Evolutionary conservation across 2,797 vertebrate genomes (phyloP).

Genomic region (Fratercula arctica): DNA sequence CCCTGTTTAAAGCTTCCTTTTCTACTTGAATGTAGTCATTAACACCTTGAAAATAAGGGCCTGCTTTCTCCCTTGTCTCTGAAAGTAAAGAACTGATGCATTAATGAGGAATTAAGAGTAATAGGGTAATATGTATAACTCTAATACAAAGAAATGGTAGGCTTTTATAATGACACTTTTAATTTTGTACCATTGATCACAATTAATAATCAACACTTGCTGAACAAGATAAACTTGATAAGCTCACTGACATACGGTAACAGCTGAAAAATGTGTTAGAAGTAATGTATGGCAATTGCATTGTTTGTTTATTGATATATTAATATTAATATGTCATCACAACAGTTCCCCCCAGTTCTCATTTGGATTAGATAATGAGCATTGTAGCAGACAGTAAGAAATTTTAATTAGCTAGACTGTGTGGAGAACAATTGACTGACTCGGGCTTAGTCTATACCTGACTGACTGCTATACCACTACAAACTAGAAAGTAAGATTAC

Average conservation of each 20-base stretch:
- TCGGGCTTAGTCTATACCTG: not conserved
- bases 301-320: slow-evolving; percentile 32
- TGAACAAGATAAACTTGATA: not conserved
- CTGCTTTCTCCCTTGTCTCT: not conserved
- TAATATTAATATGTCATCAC: not conserved
- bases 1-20: not conserved
- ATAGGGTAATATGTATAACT: not conserved
- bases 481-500: slow-evolving; percentile 5
- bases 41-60: not conserved
- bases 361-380: slow-evolving; percentile 54
- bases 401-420: slow-evolving; percentile 43
- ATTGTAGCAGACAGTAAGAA: slow-evolving; percentile 52
- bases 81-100: not conserved
- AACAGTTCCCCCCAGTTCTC: not conserved
- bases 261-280: not conserved
- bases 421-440: slow-evolving; percentile 44
- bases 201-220: not conserved
- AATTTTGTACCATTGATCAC: not conserved
- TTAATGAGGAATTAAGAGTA: not conserved
- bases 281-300: not conserved
- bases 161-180: not conserved
- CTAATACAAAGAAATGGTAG: not conserved
- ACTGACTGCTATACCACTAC: not conserved
- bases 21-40: not conserved
- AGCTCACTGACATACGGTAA: not conserved